phyloP scores from a whole-genome alignment of 2,888 invertebrate genomes.

The Apodemia mormo region DNA sequence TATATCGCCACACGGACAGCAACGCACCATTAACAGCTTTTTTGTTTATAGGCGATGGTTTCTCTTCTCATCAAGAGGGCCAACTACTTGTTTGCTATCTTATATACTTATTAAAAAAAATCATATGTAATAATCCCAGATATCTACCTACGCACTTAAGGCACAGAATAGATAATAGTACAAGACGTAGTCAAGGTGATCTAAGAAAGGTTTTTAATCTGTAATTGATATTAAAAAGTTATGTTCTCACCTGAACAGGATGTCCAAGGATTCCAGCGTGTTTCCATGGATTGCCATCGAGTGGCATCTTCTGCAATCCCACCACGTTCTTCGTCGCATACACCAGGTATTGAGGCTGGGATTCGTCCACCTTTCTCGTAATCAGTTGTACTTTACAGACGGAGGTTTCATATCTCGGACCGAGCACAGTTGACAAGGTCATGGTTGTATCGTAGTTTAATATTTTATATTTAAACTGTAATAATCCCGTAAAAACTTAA shows the following conservation, averaged over 20 bases:
- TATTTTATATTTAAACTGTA: constrained; percentile 86
- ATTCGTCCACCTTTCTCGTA: constrained; percentile 46
- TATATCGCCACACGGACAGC: too few species aligned
- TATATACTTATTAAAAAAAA: too few species aligned
- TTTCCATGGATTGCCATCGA: constrained; percentile 89
- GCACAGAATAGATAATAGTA: too few species aligned
- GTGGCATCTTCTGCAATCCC: constrained; percentile 85
- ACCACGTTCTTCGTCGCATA: constrained; percentile 85
- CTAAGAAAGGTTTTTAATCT: too few species aligned
- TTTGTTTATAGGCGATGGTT: too few species aligned
- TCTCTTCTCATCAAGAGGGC: too few species aligned
- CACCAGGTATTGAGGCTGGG: constrained; percentile 73
- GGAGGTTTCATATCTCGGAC: constrained; percentile 85
- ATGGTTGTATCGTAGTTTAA: constrained; percentile 83
- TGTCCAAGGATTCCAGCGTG: constrained; percentile 84
- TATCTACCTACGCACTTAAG: too few species aligned
- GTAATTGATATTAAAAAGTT: too few species aligned
- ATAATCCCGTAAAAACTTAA: constrained; percentile 1
- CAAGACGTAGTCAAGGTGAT: too few species aligned
- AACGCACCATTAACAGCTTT: too few species aligned
- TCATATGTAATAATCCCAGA: too few species aligned
- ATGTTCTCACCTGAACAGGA: constrained; percentile 78
- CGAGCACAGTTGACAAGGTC: constrained; percentile 84
- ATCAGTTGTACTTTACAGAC: constrained; percentile 73
- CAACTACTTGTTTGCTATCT: too few species aligned